Conservation (phyloP, 2,113 vertebrate species). For the Hemicordylus capensis region DNA sequence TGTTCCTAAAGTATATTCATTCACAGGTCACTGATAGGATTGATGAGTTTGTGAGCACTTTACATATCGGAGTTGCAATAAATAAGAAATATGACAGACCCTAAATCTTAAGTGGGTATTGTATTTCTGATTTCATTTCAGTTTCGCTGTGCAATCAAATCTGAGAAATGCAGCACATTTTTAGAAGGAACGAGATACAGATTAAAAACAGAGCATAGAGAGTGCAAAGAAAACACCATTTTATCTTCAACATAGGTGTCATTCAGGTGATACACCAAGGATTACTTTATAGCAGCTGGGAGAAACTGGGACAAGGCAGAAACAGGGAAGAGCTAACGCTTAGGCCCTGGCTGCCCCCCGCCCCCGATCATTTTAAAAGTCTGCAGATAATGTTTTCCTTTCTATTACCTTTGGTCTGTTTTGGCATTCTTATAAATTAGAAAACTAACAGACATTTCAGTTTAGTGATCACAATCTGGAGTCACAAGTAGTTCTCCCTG, state of each 20-base stretch:
- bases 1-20: background rate
- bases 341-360: no score
- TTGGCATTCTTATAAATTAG: constrained; percentile 61
- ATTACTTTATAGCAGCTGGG: background rate
- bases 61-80: background rate
- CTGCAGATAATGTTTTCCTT: constrained; percentile 28
- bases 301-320: constrained; percentile 15
- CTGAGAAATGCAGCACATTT: background rate
- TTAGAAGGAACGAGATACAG: background rate
- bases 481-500: constrained; percentile 48
- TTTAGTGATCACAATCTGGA: constrained; percentile 63
- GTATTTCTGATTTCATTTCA: background rate
- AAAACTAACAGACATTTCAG: constrained; percentile 64
- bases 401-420: constrained; percentile 55
- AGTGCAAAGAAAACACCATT: background rate
- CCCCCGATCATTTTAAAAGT: constrained; percentile 32
- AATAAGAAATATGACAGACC: background rate
- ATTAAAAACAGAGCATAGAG: background rate
- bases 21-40: background rate
- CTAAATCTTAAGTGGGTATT: background rate
- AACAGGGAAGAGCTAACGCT: background rate
- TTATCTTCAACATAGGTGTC: background rate
- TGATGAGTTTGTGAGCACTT: background rate
- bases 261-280: background rate
- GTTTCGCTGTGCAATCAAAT: background rate